A percentile compares a stretch with the other conserved stretches of the same genome.
Evolutionary conservation across 2,888 invertebrate genomes (phyloP).

Genomic region (Cecidostiba fungosa): DNA sequence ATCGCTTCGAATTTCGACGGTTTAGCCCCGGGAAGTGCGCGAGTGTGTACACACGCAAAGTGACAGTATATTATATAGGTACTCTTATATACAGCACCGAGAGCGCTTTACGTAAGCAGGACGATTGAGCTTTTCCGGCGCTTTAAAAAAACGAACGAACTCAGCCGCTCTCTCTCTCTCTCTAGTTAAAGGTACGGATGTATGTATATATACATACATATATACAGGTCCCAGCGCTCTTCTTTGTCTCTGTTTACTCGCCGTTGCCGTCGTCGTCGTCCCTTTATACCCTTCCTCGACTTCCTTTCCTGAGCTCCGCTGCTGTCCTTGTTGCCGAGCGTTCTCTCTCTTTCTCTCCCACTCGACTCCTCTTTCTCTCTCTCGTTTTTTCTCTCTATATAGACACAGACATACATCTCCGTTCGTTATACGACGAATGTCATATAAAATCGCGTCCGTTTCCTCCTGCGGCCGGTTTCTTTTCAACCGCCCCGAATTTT

Average conservation of each 20-base stretch:
- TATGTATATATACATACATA: too few relatives aligned
- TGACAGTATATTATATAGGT: not conserved
- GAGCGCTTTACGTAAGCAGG: constrained; percentile 11
- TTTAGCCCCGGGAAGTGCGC: not conserved
- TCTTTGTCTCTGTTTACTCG: constrained; percentile 24
- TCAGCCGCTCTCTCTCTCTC: too few relatives aligned
- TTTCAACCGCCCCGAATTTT: too few relatives aligned
- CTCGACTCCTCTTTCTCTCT: not conserved
- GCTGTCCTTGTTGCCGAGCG: constrained; percentile 9
- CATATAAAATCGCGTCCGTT: too few relatives aligned
- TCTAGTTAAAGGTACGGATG: too few relatives aligned
- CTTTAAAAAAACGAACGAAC: not conserved
- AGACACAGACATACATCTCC: not conserved
- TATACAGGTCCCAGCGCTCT: too few relatives aligned
- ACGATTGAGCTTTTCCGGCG: constrained; percentile 1
- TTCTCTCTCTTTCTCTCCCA: constrained; percentile 25
- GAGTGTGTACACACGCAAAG: not conserved
- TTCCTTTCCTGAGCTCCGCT: not conserved
- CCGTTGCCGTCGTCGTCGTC: not conserved
- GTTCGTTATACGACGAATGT: not conserved
- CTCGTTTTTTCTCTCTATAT: not conserved
- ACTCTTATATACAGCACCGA: not conserved
- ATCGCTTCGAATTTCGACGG: not conserved
- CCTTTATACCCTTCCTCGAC: not conserved
- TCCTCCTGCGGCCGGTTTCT: too few relatives aligned